Conservation (phyloP, 2,888 invertebrate species). For the Rhopalosiphum nymphaeae region DNA sequence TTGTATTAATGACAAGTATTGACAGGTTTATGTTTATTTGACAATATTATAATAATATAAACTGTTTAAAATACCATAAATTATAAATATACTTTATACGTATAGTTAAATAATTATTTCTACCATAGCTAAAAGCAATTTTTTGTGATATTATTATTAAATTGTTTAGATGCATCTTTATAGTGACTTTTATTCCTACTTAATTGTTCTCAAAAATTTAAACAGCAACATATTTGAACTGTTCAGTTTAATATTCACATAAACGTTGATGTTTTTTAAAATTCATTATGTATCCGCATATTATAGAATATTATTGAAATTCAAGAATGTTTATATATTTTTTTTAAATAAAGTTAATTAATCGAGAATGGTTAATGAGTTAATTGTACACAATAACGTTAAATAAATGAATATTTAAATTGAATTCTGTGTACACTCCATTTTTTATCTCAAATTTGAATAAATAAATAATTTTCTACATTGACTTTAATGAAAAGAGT, state of each 20-base stretch:
- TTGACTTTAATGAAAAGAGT: neutral
- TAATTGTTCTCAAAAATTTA: neutral
- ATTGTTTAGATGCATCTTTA: neutral
- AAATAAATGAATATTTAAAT: constrained; percentile 33
- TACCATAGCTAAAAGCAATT: neutral
- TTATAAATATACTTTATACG: too few species aligned
- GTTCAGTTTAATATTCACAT: neutral
- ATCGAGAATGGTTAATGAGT: neutral
- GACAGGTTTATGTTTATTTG: too few species aligned
- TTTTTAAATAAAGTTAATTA: constrained; percentile 32
- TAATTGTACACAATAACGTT: neutral
- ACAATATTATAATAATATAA: too few species aligned
- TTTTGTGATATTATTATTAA: neutral
- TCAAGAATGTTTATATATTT: neutral
- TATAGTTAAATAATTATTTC: neutral
- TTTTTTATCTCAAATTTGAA: constrained; percentile 1
- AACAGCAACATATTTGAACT: neutral
- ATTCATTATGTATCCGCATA: neutral
- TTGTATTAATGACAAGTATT: too few species aligned
- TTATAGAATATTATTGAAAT: neutral
- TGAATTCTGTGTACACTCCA: neutral
- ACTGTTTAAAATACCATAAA: too few species aligned
- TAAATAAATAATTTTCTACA: constrained; percentile 21
- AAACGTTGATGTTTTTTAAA: neutral
- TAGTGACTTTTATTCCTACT: neutral